These are phyloP conservation scores for Scophthalmus maximus DNA, from an alignment of 2,113 vertebrate genomes.

Conservation along the genomic window DNA sequence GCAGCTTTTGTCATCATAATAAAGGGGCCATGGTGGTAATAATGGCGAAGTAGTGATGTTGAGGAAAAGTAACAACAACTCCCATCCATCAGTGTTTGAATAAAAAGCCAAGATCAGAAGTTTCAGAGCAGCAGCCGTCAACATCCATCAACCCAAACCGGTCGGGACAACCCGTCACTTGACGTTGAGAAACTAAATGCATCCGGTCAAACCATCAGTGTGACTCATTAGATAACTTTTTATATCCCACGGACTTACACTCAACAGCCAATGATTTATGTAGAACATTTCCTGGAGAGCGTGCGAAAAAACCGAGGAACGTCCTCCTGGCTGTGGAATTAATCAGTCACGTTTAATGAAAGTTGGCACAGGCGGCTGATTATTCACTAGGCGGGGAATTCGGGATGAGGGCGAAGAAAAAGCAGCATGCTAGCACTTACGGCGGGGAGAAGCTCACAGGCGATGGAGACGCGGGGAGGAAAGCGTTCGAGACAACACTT, in stretches of 20 bases:
- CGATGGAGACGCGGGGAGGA: slow-evolving; percentile 42
- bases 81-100: not conserved
- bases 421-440: slow-evolving; percentile 43
- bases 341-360: slow-evolving; percentile 53
- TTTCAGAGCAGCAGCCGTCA: slow-evolving; percentile 1
- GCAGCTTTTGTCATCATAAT: slow-evolving; percentile 32
- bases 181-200: slow-evolving; percentile 7
- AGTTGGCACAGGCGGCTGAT: slow-evolving; percentile 27
- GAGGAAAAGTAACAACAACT: slow-evolving; percentile 3
- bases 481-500: slow-evolving; percentile 46
- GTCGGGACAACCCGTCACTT: slow-evolving; percentile 11
- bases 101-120: slow-evolving; percentile 13
- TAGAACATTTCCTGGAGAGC: slow-evolving; percentile 35
- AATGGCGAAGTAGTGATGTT: not conserved
- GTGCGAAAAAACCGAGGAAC: slow-evolving; percentile 6
- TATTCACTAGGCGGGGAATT: slow-evolving; percentile 43
- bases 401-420: slow-evolving; percentile 32
- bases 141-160: not conserved
- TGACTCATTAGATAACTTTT: slow-evolving; percentile 31
- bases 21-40: slow-evolving; percentile 19
- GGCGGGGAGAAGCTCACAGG: slow-evolving; percentile 31
- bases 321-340: slow-evolving; percentile 45
- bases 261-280: slow-evolving; percentile 55
- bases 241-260: slow-evolving; percentile 19
- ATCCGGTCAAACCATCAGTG: slow-evolving; percentile 7